These are phyloP conservation scores for Hydrocynus forskahlii DNA, from an alignment of 2,797 vertebrate species.

Conservation along the genomic window DNA sequence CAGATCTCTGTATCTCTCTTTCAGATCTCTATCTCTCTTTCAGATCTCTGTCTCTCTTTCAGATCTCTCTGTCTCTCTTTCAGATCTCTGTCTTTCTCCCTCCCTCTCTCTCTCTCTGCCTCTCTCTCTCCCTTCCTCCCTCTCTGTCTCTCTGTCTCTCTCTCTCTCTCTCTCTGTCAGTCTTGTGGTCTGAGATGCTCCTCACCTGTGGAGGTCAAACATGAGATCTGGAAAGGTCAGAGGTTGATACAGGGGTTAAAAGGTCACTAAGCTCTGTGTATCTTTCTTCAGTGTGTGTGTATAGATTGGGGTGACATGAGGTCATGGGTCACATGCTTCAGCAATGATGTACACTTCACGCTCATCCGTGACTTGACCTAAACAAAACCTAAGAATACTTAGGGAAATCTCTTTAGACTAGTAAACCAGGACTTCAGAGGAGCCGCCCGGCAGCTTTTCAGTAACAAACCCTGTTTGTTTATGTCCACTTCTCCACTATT, in stretches of 20 bases:
- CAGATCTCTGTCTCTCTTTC: too few species aligned
- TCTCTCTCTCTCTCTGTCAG: constrained; percentile 5
- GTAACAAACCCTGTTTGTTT: background rate
- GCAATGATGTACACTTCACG: constrained; percentile 32
- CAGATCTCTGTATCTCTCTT: background rate
- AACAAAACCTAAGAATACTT: background rate
- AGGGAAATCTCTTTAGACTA: background rate
- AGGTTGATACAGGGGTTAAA: constrained; percentile 45
- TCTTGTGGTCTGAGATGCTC: background rate
- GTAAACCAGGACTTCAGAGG: background rate
- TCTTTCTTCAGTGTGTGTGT: constrained; percentile 28
- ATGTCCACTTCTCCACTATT: background rate
- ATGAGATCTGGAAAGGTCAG: constrained; percentile 35
- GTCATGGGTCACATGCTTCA: constrained; percentile 44
- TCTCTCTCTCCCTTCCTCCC: constrained; percentile 3
- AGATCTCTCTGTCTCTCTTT: too few species aligned
- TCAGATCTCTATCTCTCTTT: too few species aligned
- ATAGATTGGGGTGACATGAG: constrained; percentile 21
- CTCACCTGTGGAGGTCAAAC: background rate
- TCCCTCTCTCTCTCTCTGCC: background rate
- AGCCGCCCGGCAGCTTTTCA: background rate
- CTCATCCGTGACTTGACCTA: constrained; percentile 15
- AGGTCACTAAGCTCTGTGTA: constrained; percentile 21
- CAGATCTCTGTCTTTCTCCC: background rate
- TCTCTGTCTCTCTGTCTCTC: background rate